Base-by-base conservation (phyloP, 30 jellyfish, hydroid and myxozoan species). In the Cassiopea andromeda region DNA sequence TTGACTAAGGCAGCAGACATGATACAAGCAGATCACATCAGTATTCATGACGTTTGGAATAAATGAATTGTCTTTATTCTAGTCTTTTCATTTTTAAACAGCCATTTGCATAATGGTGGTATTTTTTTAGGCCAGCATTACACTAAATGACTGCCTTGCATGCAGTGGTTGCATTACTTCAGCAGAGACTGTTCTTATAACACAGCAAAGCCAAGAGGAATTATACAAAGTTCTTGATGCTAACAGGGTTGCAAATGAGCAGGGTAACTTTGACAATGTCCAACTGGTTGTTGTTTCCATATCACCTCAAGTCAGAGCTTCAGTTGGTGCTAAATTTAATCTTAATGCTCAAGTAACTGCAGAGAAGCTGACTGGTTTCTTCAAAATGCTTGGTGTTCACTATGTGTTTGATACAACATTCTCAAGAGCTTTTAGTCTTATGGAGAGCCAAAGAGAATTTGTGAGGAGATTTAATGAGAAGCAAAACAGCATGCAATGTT, bases 101-200 rank as follows among this genome's bases (percentile, higher is more conserved):
- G 38, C 38, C 38, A 27, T 27, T 27, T 27, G 38, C 38, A 27
- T 27, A 27, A 27, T 27, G 38, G 70, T 59, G 16, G 16, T 59
- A 19, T 13, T 43, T 71, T 60, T 50, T 49, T 27, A 87, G 94
- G 94, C 94, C 15, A 48, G 68, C 50, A 94, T 94, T 9, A 97
- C 99, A 13, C 90, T 97, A 66, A 94, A 93, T 85, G 99, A 97
- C 81, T 97, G 99, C 70, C 94, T 97, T 43, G 99, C 99, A 44
- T 97, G 99, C 91, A 97, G 99, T 93, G 99, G 99, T 19, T 97
- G 99, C 84, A 93, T 97, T 9, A 97, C 99, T 6, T 93, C 99
- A 44, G 99, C 99, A 1, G 99, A 97, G 82, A 94, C 97, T 48
- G 98, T 97, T 6, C 92, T 97, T 60, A 92, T 97, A 75, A 88